Base-by-base conservation (phyloP, 2,113 vertebrate species). In the Gymnarchus niloticus region DNA sequence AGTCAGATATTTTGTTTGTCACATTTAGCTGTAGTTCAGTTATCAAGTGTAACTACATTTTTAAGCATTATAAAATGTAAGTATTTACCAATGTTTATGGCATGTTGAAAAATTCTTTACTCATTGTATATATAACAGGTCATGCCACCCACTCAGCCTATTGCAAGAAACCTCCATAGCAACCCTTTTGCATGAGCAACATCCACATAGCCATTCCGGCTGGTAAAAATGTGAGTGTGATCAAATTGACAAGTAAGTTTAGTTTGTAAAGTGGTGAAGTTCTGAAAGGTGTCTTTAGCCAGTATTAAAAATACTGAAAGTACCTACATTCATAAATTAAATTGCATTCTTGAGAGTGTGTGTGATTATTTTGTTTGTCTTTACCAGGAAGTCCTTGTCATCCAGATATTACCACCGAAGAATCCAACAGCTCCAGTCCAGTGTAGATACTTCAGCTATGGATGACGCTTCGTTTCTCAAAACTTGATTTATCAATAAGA, bases 171-270 rank as follows among this genome's bases (percentile, higher is more conserved):
- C 73, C 77, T 91, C 80, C 94, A 94, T 86, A 92, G 93, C 84
- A 95, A 96, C 57, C 95, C 93, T 7, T 96, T 96, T 89, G 93
- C 89, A 85, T 96, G 94, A 89, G 69, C 86, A 33, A 23, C 33
- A 28, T 49, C 57, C 46, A 73, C 28, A 25, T 52, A 25, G 52
- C 21, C 56, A 12, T 33, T 44, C 61, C 84, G 84, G 87, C 87
- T 37, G 23, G 37, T n/a, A 80, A 25, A 9, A 73, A 56, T 48
- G 84, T 77, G 69, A 85, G 84, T 76, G 61, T 17, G 33, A 33
- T 82, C 49, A 54, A 33, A 82, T 84, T 21, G 19, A 0, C 46
- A 46, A 48, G 80, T n/a, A 61, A 23, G 80, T 54, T 23, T 44
- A 9, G 49, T 49, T 14, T 51, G 78, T 21, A 14, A 17, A 14